These are phyloP conservation scores for Lordiphosa clarofinis DNA, from an alignment of 1,140 invertebrate species.

Conservation along the genomic window DNA sequence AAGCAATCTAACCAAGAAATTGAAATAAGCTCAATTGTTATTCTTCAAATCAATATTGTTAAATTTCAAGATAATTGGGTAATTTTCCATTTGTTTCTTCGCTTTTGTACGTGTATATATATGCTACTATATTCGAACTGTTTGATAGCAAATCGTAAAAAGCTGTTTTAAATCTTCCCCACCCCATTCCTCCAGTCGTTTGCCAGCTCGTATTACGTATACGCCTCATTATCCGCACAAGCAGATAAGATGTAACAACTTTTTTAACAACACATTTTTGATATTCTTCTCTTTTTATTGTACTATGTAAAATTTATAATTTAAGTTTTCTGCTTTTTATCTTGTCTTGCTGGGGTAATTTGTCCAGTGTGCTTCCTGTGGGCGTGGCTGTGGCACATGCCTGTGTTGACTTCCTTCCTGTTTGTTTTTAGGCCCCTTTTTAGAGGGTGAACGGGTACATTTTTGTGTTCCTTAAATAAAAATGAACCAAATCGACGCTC, in stretches of 20 bases:
- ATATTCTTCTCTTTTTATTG: background rate
- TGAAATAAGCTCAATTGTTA: too few relatives aligned
- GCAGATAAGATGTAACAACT: conserved; percentile 17
- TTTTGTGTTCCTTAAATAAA: conserved; percentile 38
- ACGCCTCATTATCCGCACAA: conserved; percentile 45
- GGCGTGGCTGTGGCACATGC: conserved; percentile 43
- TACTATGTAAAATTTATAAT: conserved; percentile 36
- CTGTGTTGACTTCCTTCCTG: conserved; percentile 65
- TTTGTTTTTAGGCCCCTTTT: conserved; percentile 36
- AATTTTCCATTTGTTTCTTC: too few relatives aligned
- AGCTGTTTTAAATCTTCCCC: too few relatives aligned
- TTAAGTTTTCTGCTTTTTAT: conserved; percentile 34
- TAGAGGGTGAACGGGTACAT: conserved; percentile 6
- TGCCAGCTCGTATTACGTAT: conserved; percentile 22
- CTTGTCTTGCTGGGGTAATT: conserved; percentile 38
- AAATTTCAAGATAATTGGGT: too few relatives aligned
- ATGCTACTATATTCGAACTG: too few relatives aligned
- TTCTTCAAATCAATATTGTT: too few relatives aligned
- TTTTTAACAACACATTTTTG: conserved; percentile 23
- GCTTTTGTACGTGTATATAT: too few relatives aligned
- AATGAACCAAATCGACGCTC: conserved; percentile 10
- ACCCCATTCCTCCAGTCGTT: conserved; percentile 8
- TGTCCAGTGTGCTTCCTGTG: conserved; percentile 58
- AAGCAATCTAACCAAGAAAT: too few relatives aligned
- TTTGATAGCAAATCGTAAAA: too few relatives aligned